These are phyloP conservation scores for Glyphotaelius pellucidus DNA, from an alignment of 2,888 invertebrate species.

Conservation along the genomic window DNA sequence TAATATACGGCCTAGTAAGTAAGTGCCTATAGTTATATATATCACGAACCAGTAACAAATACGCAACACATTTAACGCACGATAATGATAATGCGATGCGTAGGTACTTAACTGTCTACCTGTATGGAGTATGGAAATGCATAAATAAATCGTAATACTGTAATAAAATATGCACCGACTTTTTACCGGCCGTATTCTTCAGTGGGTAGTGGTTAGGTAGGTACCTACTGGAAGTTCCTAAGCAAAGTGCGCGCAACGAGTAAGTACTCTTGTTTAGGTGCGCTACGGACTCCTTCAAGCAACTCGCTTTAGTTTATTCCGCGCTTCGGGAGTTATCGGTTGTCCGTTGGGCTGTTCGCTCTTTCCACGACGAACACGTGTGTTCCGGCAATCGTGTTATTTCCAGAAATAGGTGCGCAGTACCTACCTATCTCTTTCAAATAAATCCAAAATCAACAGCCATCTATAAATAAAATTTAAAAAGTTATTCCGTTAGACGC, in stretches of 20 bases:
- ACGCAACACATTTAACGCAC: no score
- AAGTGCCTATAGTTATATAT: not conserved
- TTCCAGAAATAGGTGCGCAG: conserved; percentile 1
- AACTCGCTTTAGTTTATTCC: conserved; percentile 32
- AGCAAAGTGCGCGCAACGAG: not conserved
- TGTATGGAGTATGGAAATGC: not conserved
- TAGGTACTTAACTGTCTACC: not conserved
- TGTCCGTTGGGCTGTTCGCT: conserved; percentile 9
- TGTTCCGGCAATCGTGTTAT: conserved; percentile 27
- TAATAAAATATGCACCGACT: not conserved
- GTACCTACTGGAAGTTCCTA: not conserved
- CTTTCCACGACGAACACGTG: not conserved
- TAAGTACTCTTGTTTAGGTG: not conserved
- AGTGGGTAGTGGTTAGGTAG: conserved; percentile 5
- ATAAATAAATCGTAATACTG: not conserved
- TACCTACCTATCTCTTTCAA: conserved; percentile 8
- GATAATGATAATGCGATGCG: not conserved
- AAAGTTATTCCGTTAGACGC: conserved; percentile 7
- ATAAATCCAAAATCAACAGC: not conserved
- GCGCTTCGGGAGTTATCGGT: conserved; percentile 26
- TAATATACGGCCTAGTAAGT: not conserved
- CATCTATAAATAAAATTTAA: conserved; percentile 12
- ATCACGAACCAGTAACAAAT: not conserved
- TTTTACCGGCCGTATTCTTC: conserved; percentile 11
- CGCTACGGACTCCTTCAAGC: not conserved